Conservation (phyloP, 2,888 invertebrate species). For the Amiota communis region DNA sequence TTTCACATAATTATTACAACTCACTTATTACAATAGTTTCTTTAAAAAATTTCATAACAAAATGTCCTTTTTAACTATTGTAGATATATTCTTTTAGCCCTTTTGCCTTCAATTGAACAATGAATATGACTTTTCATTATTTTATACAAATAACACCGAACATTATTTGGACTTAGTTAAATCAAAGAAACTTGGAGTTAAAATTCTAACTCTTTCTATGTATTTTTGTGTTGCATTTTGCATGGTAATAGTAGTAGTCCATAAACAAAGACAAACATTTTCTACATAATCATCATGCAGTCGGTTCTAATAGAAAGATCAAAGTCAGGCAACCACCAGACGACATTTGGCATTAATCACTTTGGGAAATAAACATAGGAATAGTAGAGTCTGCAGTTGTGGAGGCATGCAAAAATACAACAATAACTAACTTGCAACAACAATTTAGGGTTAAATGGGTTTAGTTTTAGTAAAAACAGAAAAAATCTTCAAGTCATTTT, state of each 20-base stretch:
- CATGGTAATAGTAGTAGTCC: slow-evolving; percentile 52
- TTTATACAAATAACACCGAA: no score
- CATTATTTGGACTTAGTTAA: no score
- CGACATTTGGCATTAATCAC: slow-evolving; percentile 44
- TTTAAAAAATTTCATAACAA: no score
- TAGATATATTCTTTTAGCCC: no score
- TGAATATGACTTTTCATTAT: no score
- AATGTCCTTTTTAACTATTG: no score
- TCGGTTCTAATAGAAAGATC: slow-evolving; percentile 33
- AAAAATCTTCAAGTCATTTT: slow-evolving; percentile 57
- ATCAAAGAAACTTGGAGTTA: no score
- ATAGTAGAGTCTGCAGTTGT: background rate
- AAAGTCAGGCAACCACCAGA: slow-evolving; percentile 41
- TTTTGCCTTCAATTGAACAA: no score
- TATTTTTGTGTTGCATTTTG: slow-evolving; percentile 30
- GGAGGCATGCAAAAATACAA: background rate
- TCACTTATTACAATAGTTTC: no score
- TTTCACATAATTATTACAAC: no score
- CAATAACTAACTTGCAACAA: background rate
- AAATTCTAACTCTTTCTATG: slow-evolving; percentile 12
- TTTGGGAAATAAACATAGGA: background rate
- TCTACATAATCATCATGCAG: slow-evolving; percentile 50
- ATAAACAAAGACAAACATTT: slow-evolving; percentile 46
- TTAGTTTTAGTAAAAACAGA: background rate
- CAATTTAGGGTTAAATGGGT: slow-evolving; percentile 48